Evolutionary conservation across 30 jellyfish, hydroid and myxozoan genomes (phyloP), one percentile per base, ranked within the genome.

Genomic region (Aurelia sp.): DNA sequence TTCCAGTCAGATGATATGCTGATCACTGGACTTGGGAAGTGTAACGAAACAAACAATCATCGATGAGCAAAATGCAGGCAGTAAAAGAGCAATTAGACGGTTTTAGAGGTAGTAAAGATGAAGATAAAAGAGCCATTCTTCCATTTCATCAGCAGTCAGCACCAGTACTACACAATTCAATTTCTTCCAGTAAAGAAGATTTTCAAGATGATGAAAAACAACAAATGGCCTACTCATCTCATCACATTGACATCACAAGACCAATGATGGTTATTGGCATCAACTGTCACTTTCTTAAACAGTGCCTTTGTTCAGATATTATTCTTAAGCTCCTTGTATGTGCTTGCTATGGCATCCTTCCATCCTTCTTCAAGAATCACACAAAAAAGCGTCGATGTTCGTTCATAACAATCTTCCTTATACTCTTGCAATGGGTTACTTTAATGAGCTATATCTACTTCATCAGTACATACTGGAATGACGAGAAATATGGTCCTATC

Each of bases 381-480:
- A 8, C 75, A 13, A 18, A 64, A 17, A 64, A 64, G 41, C 75
- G 41, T 18, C 35, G 41, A 17, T 18, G 10, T 64, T 18, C 75
- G 4, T 21, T 21, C 41, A 17, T 64, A 64, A 64, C 75, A 64
- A 44, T 21, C 2, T 8, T 64, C 10, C 44, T 64, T 17, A 21
- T n/a, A 21, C 41, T 64, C 19, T 13, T 64, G 20, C 75, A 64
- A 38, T 64, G 75, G 75, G 7, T 13, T 44, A 21, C 52, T 44
- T 64, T 64, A 9, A 38, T 64, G 11, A 64, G 75, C 75, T 64
- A 64, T 13, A 44, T n/a, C 2, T 64, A 64, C 21, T 64, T 64
- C 41, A 44, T 64, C 9, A 64, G n/a, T 19, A 64, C 41, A 38
- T 64, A 64, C 44, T 64, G 75, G 75, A 16, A 38, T 21, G 41